Percentiles rank a stretch among this genome's conserved stretches.
phyloP scores from a whole-genome alignment of 2,113 vertebrate species.

The Pelecanus crispus region DNA sequence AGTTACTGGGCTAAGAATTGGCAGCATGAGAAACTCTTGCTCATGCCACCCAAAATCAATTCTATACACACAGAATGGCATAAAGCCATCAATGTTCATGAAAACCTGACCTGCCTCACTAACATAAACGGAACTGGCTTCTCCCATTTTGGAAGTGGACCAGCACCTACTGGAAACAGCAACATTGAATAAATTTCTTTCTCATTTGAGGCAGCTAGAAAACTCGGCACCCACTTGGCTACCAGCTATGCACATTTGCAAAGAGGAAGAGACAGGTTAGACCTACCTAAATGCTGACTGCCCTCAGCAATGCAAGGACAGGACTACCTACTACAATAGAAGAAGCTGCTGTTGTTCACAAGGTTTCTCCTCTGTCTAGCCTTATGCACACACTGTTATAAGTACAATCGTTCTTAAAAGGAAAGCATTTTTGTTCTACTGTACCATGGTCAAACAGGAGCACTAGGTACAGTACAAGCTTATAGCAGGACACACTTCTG shows the following conservation, averaged over 20 bases:
- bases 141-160: background rate
- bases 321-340: background rate
- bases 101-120: background rate
- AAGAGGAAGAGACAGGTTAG: background rate
- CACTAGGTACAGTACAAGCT: background rate
- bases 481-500: background rate
- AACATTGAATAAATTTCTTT: background rate
- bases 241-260: background rate
- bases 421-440: background rate
- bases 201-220: background rate
- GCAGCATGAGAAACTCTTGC: background rate
- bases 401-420: background rate
- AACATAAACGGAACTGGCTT: background rate
- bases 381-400: background rate
- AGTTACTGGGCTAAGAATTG: background rate
- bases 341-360: background rate
- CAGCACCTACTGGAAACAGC: background rate
- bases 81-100: background rate
- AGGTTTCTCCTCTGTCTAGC: background rate
- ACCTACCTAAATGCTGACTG: background rate
- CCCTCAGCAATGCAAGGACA: background rate
- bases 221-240: background rate
- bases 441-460: background rate
- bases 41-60: background rate
- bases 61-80: background rate